Evolutionary conservation across 92 coral and sea anemone genomes (phyloP).

Genomic region (Montipora capitata): DNA sequence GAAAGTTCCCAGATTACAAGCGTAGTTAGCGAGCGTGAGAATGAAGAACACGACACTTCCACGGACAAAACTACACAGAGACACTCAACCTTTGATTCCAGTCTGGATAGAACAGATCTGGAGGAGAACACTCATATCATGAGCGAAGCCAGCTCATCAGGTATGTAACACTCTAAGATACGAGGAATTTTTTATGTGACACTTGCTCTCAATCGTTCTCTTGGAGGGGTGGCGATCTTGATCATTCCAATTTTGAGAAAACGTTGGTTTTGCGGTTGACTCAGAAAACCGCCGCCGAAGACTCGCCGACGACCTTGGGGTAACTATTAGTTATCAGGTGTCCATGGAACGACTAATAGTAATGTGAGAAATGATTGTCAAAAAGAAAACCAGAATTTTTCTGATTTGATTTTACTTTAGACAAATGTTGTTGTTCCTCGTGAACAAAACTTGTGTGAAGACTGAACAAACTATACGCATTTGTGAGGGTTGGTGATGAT

Average conservation of each 20-base stretch:
- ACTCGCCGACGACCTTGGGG: no score
- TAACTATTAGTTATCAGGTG: no score
- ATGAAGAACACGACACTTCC: neutral
- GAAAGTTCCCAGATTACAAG: neutral
- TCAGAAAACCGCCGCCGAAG: neutral
- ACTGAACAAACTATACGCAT: no score
- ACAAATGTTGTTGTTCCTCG: no score
- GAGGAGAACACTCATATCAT: neutral
- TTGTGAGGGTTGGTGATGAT: no score
- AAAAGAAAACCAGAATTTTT: no score
- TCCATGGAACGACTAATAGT: no score
- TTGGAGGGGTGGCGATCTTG: neutral
- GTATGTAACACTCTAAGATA: neutral
- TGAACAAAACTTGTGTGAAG: no score
- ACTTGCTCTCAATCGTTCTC: no score
- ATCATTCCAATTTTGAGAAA: neutral
- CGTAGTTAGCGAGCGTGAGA: neutral
- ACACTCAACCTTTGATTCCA: no score
- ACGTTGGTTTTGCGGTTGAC: neutral
- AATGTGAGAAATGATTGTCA: no score
- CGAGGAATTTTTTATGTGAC: neutral
- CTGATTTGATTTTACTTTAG: no score
- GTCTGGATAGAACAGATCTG: constrained; percentile 1
- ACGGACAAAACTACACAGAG: neutral
- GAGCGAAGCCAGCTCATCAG: neutral